phyloP scores from a whole-genome alignment of 2,113 vertebrate species.

The Epinephelus fuscoguttatus region DNA sequence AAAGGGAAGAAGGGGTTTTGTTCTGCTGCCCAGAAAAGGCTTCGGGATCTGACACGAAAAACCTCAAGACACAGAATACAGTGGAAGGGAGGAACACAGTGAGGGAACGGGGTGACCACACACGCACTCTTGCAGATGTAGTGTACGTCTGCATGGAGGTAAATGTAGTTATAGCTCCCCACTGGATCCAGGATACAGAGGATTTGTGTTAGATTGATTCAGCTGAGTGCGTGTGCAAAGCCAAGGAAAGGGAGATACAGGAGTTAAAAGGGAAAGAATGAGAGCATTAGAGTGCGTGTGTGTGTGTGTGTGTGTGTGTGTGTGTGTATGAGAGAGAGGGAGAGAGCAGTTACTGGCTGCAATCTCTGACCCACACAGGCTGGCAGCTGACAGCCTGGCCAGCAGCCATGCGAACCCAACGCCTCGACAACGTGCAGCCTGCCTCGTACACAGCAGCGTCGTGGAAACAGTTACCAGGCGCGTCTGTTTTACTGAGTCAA shows the following conservation, averaged over 20 bases:
- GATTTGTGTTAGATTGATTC: constrained; percentile 23
- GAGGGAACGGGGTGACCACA: constrained; percentile 35
- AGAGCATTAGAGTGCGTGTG: constrained; percentile 63
- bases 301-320: constrained; percentile 40
- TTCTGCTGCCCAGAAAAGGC: constrained; percentile 61
- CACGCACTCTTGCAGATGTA: constrained; percentile 37
- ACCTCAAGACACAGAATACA: constrained; percentile 46
- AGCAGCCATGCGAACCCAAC: constrained; percentile 68
- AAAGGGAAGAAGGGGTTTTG: constrained; percentile 60
- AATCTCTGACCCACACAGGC: constrained; percentile 67
- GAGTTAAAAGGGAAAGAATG: constrained; percentile 66
- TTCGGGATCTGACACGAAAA: constrained; percentile 46
- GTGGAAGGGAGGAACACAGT: constrained; percentile 29
- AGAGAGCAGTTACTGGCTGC: constrained; percentile 52
- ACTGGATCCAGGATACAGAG: constrained; percentile 21
- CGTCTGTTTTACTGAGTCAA: constrained; percentile 68
- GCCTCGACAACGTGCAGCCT: constrained; percentile 81
- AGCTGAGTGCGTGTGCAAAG: not conserved
- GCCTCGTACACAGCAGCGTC: constrained; percentile 75
- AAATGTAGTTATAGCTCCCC: constrained; percentile 1
- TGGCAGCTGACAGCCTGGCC: constrained; percentile 80
- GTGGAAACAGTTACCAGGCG: constrained; percentile 69
- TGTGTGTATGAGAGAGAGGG: constrained; percentile 21
- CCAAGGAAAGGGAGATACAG: not conserved
- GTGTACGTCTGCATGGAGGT: constrained; percentile 18